phyloP scores from a whole-genome alignment of 2,888 invertebrate species.

The Euplagia quadripunctaria region DNA sequence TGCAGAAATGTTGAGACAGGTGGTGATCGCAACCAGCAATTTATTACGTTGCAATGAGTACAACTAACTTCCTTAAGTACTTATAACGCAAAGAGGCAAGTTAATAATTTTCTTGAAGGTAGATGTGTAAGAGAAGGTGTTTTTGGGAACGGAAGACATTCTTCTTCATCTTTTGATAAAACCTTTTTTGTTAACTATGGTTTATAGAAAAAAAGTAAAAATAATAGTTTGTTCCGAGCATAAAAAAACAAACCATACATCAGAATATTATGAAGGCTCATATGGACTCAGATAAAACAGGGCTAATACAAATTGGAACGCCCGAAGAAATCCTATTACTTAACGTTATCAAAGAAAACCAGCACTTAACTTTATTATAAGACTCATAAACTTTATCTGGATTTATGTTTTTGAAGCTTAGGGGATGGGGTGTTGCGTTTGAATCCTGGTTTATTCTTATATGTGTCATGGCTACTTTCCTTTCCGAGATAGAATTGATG shows the following conservation, averaged over 20 bases:
- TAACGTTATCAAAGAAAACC: slow-evolving; percentile 68
- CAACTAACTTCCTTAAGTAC: slow-evolving; percentile 43
- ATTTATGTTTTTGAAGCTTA: slow-evolving; percentile 60
- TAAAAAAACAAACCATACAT: slow-evolving; percentile 34
- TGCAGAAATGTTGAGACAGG: slow-evolving; percentile 54
- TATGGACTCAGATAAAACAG: slow-evolving; percentile 49
- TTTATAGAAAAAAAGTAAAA: background rate
- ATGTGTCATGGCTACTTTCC: slow-evolving; percentile 9
- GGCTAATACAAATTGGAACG: slow-evolving; percentile 57
- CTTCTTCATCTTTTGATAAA: background rate
- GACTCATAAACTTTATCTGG: slow-evolving; percentile 77
- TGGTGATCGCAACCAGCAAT: slow-evolving; percentile 52
- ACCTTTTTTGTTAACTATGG: background rate
- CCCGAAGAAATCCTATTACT: slow-evolving; percentile 59
- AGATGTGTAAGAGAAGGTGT: background rate
- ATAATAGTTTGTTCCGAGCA: background rate
- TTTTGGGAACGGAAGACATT: background rate
- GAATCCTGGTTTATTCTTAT: slow-evolving; percentile 18
- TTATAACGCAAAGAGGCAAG: slow-evolving; percentile 11
- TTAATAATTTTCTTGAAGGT: slow-evolving; percentile 6
- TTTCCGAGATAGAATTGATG: background rate
- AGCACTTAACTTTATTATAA: slow-evolving; percentile 60
- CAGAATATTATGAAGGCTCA: slow-evolving; percentile 46
- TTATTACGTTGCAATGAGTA: slow-evolving; percentile 32
- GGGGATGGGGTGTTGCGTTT: slow-evolving; percentile 22